Percentiles rank a stretch among this genome's conserved stretches.
phyloP scores from a whole-genome alignment of 2,113 vertebrate species.

The Dasyornis broadbenti region DNA sequence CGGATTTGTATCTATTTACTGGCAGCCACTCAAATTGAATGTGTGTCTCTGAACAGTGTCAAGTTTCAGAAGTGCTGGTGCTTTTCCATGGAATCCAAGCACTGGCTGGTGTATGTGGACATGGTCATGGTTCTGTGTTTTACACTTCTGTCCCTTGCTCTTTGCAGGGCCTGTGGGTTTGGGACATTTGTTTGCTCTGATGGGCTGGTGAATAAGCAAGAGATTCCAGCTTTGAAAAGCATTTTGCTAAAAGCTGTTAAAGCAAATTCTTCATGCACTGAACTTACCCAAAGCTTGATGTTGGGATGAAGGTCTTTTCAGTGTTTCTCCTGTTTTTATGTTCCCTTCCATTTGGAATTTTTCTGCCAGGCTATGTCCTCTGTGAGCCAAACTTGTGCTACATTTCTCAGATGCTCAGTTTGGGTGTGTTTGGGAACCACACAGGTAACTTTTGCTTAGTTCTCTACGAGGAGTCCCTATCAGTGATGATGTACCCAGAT shows the following conservation, averaged over 20 bases:
- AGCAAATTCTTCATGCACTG: neutral
- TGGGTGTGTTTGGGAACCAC: neutral
- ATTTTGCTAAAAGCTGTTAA: neutral
- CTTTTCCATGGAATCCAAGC: neutral
- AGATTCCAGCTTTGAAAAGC: neutral
- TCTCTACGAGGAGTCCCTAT: neutral
- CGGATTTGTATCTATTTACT: constrained; percentile 36
- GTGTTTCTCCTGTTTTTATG: neutral
- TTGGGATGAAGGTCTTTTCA: neutral
- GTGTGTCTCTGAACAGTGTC: neutral
- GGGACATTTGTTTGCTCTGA: neutral
- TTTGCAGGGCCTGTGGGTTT: neutral
- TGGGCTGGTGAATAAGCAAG: neutral
- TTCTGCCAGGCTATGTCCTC: neutral
- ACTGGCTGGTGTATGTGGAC: neutral
- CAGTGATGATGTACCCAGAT: neutral
- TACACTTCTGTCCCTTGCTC: neutral
- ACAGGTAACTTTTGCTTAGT: neutral
- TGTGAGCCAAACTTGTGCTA: neutral
- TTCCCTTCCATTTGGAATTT: neutral
- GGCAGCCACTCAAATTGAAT: neutral
- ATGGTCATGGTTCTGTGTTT: neutral
- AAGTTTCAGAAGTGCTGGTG: constrained; percentile 7
- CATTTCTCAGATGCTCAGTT: neutral
- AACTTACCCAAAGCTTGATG: neutral